Evolutionary conservation across 2,113 vertebrate species (phyloP), one percentile per base, ranked within the genome.

Genomic region (Rhynchopsitta pachyrhyncha): DNA sequence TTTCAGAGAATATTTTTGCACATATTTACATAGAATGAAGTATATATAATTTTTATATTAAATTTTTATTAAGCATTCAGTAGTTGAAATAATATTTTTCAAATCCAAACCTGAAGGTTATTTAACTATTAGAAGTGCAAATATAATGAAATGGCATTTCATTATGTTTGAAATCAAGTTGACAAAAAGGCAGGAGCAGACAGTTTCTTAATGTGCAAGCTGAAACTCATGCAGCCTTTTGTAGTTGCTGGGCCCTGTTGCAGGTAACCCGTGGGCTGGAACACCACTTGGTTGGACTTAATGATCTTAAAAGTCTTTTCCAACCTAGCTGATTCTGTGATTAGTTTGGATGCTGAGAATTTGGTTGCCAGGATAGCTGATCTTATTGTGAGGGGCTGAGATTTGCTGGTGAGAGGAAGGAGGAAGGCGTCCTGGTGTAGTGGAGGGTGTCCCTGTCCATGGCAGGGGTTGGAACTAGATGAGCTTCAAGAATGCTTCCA

Each of bases 1-100:
- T 90, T 66, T 86, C 68, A 77, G 79, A 83, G n/a, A 80, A 64
- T 67, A 88, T 52, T 83, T 90, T 88, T 86, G 37, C 53, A 59
- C n/a, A 1, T 76, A 92, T 92, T 88, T 92, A 79, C 42, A 46
- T 31, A 39, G 31, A 82, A 17, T 13, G 17, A 92, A 67, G 31
- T 53, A 49, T 74, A 70, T 63, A 31, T 42, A 76, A 62, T 74
- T 85, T 78, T 93, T 28, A 41, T 62, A 69, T 93, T 76, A 60
- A 13, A 44, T 71, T 94, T 87, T 91, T 87, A 67, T 84, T 46
- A 68, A 71, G 22, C n/a, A 9, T 82, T 86, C 41, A 37, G 2
- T 57, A n/a, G 12, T 76, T 69, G 22, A 92, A 83, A 83, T 92
- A 95, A 27, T n/a, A 33, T 10, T 59, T 86, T 89, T 90, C 22